Evolutionary conservation across 1,140 invertebrate genomes (phyloP), one percentile per base, ranked within the genome.

Genomic region (Sitodiplosis mosellana): DNA sequence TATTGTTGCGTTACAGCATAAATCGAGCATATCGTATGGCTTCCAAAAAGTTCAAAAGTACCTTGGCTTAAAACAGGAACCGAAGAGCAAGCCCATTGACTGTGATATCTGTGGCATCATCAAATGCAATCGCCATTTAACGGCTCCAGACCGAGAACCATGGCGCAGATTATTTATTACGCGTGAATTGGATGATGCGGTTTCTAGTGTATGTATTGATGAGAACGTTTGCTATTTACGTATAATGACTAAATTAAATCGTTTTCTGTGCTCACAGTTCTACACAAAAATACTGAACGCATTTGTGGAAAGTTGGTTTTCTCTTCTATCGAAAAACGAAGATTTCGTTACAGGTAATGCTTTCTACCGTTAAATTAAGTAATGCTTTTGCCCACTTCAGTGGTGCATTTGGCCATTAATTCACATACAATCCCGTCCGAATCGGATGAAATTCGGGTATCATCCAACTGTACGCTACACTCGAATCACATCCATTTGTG

Each of bases 271-370:
- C 8, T 33, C 21, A 3, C 20, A 48, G 48, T 50, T 50, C 44
- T 50, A 47, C 18, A 44, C 40, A 17, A n/a, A 33, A 22, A 43
- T 50, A 47, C n/a, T 50, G 18, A 36, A 27, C n/a, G 34, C 19
- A 8, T 47, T 50, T 18, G 27, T 50, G 17, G 22, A 47, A 14
- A 50, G 46, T 38, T 50, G 49, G 49, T 50, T 43, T 21, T 47
- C 46, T 3, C 14, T 47, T 8, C 18, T 50, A n/a, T 45, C 45
- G n/a, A 10, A 43, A 33, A 46, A 50, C 44, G 33, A 44, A 33
- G 37, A 47, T 19, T 50, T 50, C 37, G 15, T 50, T 20, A 12
- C n/a, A n/a, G n/a, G n/a, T n/a, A n/a, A n/a, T n/a, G n/a, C n/a
- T n/a, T n/a, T n/a, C n/a, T n/a, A n/a, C n/a, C n/a, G n/a, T n/a